Base-by-base conservation (phyloP, 92 coral and sea anemone genomes). In the Palythoa caribaeorum region DNA sequence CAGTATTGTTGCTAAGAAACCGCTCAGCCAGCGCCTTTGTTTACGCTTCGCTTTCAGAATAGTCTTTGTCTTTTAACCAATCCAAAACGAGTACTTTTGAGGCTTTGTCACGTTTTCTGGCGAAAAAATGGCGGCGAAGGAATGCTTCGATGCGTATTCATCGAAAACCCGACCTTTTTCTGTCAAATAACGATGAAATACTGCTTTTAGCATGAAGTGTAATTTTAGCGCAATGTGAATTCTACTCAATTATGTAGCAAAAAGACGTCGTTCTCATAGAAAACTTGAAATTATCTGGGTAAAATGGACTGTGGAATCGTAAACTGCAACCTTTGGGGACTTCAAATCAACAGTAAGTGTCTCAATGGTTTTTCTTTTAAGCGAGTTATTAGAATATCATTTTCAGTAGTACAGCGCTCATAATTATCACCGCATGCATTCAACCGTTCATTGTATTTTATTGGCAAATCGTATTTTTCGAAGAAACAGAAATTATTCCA, bases 21-120 rank as follows among this genome's bases (percentile, higher is more conserved):
- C 6, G 38, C 37, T 35, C 73, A 76, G 80, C 62, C 80, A 76
- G 80, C 62, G 80, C 80, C 62, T 76, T 50, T 76, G 80, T 76
- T 76, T 76, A 76, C 60, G 80, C 62, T 10, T 76, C 38, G 60
- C 62, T 35, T 76, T 35, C 38, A 76, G 62, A 50, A 76, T 20
- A 76, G 80, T n/a, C 80, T 76, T 76, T 76, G 80, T 76, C 60
- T 76, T 76, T 76, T 76, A 75, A 76, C 79, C 79, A 76, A 76
- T 75, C 60, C 47, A 75, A 75, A 75, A 47, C 79, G 79, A 75
- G 36, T 75, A 75, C 0, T 75, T 75, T 6, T 20, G 38, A 48
- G 79, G 79, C 62, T 75, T 17, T 16, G 79, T 75, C 79, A 75
- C 57, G 79, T 16, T 60, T 75, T 75, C 4, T 38, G 21, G 55